Evolutionary conservation across 2,888 invertebrate species (phyloP).

Genomic region (Anorthoa munda): DNA sequence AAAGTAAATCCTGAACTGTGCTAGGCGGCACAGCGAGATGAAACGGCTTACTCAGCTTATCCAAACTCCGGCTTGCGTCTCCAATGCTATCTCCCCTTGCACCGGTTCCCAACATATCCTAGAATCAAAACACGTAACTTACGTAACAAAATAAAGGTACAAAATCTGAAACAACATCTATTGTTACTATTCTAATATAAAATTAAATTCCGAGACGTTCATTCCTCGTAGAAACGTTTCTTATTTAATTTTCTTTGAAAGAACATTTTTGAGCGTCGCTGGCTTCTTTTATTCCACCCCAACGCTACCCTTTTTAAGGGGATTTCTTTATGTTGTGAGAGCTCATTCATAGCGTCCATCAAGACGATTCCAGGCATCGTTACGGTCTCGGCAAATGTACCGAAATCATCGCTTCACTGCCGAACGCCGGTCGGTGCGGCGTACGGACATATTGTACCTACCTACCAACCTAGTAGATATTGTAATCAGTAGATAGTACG

Average conservation of each 20-base stretch:
- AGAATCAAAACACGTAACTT: conserved; percentile 12
- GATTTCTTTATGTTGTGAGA: conserved; percentile 91
- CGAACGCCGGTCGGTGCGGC: conserved; percentile 77
- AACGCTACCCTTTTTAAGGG: conserved; percentile 91
- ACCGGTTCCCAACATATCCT: conserved; percentile 61
- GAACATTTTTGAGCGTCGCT: conserved; percentile 70
- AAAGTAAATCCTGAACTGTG: conserved; percentile 16
- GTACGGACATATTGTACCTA: conserved; percentile 89
- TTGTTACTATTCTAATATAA: conserved; percentile 61
- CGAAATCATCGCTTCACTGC: conserved; percentile 90
- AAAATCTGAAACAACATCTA: conserved; percentile 39
- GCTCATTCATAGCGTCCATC: conserved; percentile 93
- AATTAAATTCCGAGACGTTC: conserved; percentile 62
- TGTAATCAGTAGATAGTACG: conserved; percentile 77
- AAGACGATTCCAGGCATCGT: conserved; percentile 92
- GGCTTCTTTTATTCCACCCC: conserved; percentile 82
- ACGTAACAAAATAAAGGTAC: conserved; percentile 20
- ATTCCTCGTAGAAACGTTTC: conserved; percentile 61
- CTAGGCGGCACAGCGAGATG: conserved; percentile 30
- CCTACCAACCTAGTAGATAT: conserved; percentile 79
- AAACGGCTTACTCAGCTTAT: conserved; percentile 51
- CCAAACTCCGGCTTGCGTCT: conserved; percentile 32
- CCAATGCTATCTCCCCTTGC: conserved; percentile 33
- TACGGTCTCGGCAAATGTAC: conserved; percentile 92
- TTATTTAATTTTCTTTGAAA: conserved; percentile 73